Evolutionary conservation across 2,888 invertebrate species (phyloP).

Genomic region (Drosophila nigritarsus): DNA sequence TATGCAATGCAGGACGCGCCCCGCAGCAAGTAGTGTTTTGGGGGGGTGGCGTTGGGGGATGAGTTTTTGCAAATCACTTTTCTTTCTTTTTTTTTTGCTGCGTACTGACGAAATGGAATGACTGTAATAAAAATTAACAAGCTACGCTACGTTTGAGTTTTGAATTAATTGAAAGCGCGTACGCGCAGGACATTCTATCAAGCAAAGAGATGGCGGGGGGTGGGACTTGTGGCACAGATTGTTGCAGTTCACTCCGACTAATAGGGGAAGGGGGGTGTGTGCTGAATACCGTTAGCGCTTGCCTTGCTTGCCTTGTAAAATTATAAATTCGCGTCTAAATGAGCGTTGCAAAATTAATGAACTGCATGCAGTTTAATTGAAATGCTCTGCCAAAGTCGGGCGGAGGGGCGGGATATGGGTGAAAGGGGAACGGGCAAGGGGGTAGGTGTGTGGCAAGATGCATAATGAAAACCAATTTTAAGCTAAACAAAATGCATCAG

Average conservation of each 20-base stretch:
- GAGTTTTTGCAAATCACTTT: slow-evolving; percentile 9
- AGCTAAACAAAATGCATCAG: slow-evolving; percentile 22
- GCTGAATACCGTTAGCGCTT: slow-evolving; percentile 6
- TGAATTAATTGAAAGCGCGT: slow-evolving; percentile 81
- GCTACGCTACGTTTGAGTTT: slow-evolving; percentile 82
- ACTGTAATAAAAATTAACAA: slow-evolving; percentile 80
- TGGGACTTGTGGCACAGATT: slow-evolving; percentile 10
- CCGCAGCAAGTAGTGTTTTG: background rate
- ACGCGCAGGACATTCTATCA: slow-evolving; percentile 69
- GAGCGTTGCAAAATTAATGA: slow-evolving; percentile 79
- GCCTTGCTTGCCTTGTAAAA: slow-evolving; percentile 56
- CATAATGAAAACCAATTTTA: slow-evolving; percentile 40
- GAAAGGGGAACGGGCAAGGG: slow-evolving; percentile 3
- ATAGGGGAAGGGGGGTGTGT: background rate
- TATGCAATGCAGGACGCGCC: slow-evolving; percentile 64
- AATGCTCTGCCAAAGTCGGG: slow-evolving; percentile 62
- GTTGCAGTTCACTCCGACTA: slow-evolving; percentile 16
- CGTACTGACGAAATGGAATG: slow-evolving; percentile 75
- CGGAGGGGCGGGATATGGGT: background rate
- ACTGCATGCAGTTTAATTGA: slow-evolving; percentile 80
- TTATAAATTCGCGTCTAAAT: slow-evolving; percentile 79
- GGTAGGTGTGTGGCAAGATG: slow-evolving; percentile 17
- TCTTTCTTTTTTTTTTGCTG: slow-evolving; percentile 5
- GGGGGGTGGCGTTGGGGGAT: background rate
- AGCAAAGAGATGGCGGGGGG: background rate